Conservation (phyloP, 2,113 vertebrate species). For the Strix aluco region DNA sequence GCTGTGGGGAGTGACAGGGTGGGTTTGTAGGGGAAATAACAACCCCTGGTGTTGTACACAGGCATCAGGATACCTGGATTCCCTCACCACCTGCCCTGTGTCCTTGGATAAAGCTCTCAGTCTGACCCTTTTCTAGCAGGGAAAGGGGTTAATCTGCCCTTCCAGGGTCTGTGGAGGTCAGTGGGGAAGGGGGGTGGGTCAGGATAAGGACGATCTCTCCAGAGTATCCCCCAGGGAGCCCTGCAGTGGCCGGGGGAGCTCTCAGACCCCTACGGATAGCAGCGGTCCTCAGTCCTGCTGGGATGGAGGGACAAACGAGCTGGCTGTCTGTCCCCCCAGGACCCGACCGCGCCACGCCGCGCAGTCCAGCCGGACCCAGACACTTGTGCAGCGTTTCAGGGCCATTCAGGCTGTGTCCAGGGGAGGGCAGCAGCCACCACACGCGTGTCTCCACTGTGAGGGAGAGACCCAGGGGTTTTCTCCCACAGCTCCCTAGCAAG, state of each 20-base stretch:
- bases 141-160: not conserved
- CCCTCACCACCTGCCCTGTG: not conserved
- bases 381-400: not conserved
- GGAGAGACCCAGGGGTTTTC: not conserved
- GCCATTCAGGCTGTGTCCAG: not conserved
- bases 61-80: not conserved
- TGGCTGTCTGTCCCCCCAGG: not conserved
- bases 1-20: not conserved
- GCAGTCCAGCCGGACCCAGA: fast-evolving
- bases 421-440: not conserved
- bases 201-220: not conserved
- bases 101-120: not conserved
- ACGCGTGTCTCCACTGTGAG: fast-evolving
- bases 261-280: not conserved
- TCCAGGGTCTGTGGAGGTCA: not conserved
- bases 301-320: not conserved
- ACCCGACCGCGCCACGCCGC: fast-evolving
- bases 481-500: not conserved
- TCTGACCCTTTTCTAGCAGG: not conserved
- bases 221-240: not conserved
- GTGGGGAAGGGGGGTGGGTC: not conserved
- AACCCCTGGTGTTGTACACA: not conserved
- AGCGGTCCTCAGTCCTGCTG: not conserved
- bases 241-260: not conserved
- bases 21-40: not conserved